Percentiles rank a stretch among this genome's conserved stretches.
phyloP scores from a whole-genome alignment of 2,113 vertebrate species.

The Cheilinus undulatus region DNA sequence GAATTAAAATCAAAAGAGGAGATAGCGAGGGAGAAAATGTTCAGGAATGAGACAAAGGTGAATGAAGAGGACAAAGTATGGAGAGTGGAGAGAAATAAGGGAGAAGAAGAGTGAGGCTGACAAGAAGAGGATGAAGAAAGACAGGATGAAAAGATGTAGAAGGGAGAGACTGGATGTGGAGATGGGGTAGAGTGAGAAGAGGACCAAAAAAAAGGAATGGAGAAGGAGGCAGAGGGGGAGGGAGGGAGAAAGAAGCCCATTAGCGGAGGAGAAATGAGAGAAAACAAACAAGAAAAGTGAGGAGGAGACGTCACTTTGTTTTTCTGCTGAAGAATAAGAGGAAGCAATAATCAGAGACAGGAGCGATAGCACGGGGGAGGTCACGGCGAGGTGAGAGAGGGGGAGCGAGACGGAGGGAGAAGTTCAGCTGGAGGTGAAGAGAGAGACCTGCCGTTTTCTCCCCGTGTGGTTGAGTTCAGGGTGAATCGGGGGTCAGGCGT shows the following conservation, averaged over 20 bases:
- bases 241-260: slow-evolving; percentile 6
- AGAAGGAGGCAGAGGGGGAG: not conserved
- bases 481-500: slow-evolving; percentile 54
- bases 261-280: slow-evolving; percentile 46
- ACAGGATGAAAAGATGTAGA: not conserved
- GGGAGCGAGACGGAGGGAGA: slow-evolving; percentile 71
- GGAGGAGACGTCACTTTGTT: slow-evolving; percentile 56
- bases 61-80: not conserved
- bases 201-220: not conserved
- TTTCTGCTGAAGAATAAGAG: slow-evolving; percentile 71
- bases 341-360: slow-evolving; percentile 74
- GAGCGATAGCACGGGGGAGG: slow-evolving; percentile 64
- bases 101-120: not conserved
- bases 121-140: too few species aligned
- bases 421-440: slow-evolving; percentile 74
- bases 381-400: slow-evolving; percentile 74
- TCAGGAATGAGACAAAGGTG: too few species aligned
- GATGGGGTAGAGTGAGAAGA: not conserved
- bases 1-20: too few species aligned
- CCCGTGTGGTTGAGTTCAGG: slow-evolving; percentile 29
- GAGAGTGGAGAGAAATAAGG: not conserved
- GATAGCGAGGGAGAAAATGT: too few species aligned
- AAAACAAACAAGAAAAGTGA: slow-evolving; percentile 61
- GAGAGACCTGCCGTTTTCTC: slow-evolving; percentile 65
- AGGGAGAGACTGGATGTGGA: not conserved